Conservation (phyloP, 2,888 invertebrate species). For the Cenopis cana region DNA sequence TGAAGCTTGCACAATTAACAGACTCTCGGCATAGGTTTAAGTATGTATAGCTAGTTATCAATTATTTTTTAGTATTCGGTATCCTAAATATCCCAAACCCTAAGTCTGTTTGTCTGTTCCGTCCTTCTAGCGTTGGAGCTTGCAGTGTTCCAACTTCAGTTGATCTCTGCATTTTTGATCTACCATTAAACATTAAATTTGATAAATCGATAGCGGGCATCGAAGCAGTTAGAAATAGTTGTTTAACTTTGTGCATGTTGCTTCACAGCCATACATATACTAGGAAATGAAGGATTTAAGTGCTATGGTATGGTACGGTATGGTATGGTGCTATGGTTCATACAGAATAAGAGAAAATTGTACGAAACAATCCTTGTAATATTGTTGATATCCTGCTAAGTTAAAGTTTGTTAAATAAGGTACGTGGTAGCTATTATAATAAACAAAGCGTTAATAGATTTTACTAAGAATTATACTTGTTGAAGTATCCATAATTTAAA, state of each 20-base stretch:
- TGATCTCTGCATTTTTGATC: background rate
- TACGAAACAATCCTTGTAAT: background rate
- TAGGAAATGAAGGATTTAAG: background rate
- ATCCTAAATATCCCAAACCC: too few relatives aligned
- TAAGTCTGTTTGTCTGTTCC: too few relatives aligned
- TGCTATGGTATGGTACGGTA: background rate
- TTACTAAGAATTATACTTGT: conserved; percentile 8
- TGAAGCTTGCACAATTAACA: too few relatives aligned
- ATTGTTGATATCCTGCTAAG: background rate
- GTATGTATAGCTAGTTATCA: too few relatives aligned
- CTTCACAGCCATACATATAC: conserved; percentile 36
- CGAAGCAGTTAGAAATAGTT: background rate
- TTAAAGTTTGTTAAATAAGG: conserved; percentile 1
- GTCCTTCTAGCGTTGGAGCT: too few relatives aligned
- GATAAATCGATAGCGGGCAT: background rate
- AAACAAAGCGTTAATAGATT: conserved; percentile 17
- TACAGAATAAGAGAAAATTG: background rate
- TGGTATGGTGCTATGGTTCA: background rate
- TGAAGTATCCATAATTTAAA: conserved; percentile 24
- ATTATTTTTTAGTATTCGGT: too few relatives aligned
- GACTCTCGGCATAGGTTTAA: too few relatives aligned
- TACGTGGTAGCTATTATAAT: conserved; percentile 16
- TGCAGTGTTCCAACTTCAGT: background rate
- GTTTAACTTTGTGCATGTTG: conserved; percentile 37
- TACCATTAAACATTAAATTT: background rate